A percentile compares a stretch with the other conserved stretches of the same genome.
phyloP scores from a whole-genome alignment of 2,888 invertebrate species.

The Cryptocheilus praepositus region DNA sequence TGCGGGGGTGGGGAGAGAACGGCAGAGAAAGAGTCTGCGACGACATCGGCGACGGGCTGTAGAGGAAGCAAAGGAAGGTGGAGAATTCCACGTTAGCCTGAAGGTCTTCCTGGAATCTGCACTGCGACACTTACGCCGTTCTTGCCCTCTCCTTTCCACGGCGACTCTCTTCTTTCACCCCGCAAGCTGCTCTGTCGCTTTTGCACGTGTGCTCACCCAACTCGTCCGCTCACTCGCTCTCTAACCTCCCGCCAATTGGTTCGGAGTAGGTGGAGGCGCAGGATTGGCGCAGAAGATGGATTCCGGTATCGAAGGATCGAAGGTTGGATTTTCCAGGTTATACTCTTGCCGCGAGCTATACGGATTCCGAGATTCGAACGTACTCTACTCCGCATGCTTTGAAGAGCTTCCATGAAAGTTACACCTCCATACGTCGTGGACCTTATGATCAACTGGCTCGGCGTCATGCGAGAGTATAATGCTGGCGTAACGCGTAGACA shows the following conservation, averaged over 20 bases:
- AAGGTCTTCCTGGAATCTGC: conserved; percentile 47
- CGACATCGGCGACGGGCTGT: neutral
- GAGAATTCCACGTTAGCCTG: conserved; percentile 43
- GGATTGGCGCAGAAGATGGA: conserved; percentile 52
- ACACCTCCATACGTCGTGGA: conserved; percentile 37
- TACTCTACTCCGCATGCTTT: conserved; percentile 41
- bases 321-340: conserved; percentile 53
- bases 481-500: no score
- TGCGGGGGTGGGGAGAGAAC: conserved; percentile 27
- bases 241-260: conserved; percentile 33
- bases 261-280: conserved; percentile 36
- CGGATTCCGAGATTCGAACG: conserved; percentile 47
- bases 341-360: conserved; percentile 53
- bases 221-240: conserved; percentile 15
- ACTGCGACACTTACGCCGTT: conserved; percentile 55
- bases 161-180: conserved; percentile 15
- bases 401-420: conserved; percentile 43
- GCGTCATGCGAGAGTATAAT: conserved; percentile 7
- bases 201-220: conserved; percentile 8
- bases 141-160: conserved; percentile 32
- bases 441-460: conserved; percentile 44
- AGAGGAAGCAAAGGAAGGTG: conserved; percentile 2
- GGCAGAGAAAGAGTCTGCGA: conserved; percentile 9
- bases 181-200: conserved; percentile 14
- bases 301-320: conserved; percentile 55